Conservation (phyloP, 2,888 invertebrate species). For the Ichneumoninae sp. region DNA sequence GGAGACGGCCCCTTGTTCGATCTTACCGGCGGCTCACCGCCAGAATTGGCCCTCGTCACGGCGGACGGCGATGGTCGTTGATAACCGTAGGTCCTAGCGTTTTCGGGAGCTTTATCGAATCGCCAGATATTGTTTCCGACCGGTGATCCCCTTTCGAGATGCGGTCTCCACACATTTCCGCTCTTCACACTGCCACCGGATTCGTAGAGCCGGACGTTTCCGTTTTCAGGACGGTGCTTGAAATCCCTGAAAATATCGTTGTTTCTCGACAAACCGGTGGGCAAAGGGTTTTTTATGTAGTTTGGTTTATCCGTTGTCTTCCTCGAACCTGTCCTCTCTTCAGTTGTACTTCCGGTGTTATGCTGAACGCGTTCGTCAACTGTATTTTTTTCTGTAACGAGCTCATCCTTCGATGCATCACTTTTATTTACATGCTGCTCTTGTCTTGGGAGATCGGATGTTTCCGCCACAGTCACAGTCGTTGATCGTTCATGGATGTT, state of each 20-base stretch:
- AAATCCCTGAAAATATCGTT: constrained; percentile 23
- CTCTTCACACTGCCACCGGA: constrained; percentile 17
- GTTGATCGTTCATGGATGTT: background rate
- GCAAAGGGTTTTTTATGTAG: constrained; percentile 41
- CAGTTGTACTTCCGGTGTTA: background rate
- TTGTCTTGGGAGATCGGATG: background rate
- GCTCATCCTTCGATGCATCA: background rate
- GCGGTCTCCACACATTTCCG: constrained; percentile 40
- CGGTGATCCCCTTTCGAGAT: constrained; percentile 7
- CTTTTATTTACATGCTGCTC: background rate
- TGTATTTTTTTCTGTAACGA: background rate
- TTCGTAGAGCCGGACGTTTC: constrained; percentile 15
- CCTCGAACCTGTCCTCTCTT: background rate
- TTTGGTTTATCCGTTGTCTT: background rate
- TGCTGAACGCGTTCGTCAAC: background rate
- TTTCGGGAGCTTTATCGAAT: background rate
- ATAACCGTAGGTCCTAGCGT: background rate
- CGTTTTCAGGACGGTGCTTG: constrained; percentile 16
- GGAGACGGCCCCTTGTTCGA: background rate
- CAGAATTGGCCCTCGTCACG: background rate
- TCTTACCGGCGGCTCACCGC: background rate
- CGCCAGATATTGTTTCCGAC: constrained; percentile 19
- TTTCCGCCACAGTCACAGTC: background rate
- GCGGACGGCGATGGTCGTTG: background rate
- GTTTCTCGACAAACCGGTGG: background rate